These are phyloP conservation scores for Pteruthius melanotis DNA, from an alignment of 2,113 vertebrate species.

Conservation along the genomic window DNA sequence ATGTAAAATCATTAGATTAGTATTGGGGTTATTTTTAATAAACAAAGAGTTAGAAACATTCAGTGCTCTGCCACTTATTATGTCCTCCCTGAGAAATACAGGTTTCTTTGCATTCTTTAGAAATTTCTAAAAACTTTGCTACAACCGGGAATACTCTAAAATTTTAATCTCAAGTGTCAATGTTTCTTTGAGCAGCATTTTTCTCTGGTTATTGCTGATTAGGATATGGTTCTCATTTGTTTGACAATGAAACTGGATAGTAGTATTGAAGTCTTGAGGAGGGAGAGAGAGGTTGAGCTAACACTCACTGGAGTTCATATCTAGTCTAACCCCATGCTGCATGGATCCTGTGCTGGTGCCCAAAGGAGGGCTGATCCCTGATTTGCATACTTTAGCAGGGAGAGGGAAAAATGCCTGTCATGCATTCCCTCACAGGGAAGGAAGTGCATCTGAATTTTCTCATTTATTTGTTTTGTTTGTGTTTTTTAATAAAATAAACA, in stretches of 20 bases:
- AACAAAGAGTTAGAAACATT: background rate
- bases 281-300: background rate
- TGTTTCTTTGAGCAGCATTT: background rate
- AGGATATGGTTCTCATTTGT: background rate
- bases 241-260: background rate
- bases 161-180: background rate
- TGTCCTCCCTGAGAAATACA: background rate
- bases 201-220: background rate
- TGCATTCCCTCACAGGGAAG: background rate
- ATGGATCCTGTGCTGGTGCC: background rate
- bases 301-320: background rate
- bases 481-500: background rate
- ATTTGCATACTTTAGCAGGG: background rate
- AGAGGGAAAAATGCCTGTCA: rapidly evolving
- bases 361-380: background rate
- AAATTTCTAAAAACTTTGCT: background rate
- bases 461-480: background rate
- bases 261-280: background rate
- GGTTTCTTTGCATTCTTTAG: background rate
- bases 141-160: background rate
- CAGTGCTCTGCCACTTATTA: background rate
- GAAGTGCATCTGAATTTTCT: background rate
- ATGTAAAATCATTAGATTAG: background rate
- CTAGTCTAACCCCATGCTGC: no score
- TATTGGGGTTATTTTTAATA: background rate